Evolutionary conservation across 2,888 invertebrate species (phyloP), one percentile per base, ranked within the genome.

Genomic region (Drosophila stalkeri): DNA sequence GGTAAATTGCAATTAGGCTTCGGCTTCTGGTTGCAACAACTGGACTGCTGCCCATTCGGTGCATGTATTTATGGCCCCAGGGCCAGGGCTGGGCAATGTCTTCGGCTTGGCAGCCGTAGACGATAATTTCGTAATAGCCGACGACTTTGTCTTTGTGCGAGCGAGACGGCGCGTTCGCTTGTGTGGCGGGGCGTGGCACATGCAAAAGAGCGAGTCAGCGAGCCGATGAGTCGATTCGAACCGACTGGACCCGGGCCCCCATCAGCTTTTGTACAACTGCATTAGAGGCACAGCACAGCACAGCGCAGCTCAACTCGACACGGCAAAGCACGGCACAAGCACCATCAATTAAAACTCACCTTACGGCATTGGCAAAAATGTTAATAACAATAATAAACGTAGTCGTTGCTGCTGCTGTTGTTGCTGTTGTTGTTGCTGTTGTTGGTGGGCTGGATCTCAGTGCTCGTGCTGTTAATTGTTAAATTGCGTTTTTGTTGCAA

Each of bases 1-100:
- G 90, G 92, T 91, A 92, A 90, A 91, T 91, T 91, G 91, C 92
- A 91, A 92, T 91, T 91, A 91, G 91, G 92, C 91, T 91, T 89
- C 86, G 86, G 92, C 91, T 91, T 91, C 91, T 92, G 91, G 91
- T 91, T 89, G 91, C 82, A 49, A 67, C 66, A 56, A 67, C 62
- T 60, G 16, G 66, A 68, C 71, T 54, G 56, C 68, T 67, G 71
- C 64, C 85, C 90, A 90, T 90, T 90, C 80, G 89, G 76, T 85
- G 61, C 78, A 70, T 82, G 86, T 82, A 90, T 87, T 90, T 90
- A 90, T 90, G 80, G 86, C 91, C 90, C 64, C 76, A 78, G 91
- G 86, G 78, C 68, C 74, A 71, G 82, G 90, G 88, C 72, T 87
- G 82, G 81, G 70, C 90, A 71, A 70, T 73, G 87, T 81, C 86